Base-by-base conservation (phyloP, 64 coral and sea anemone species). In the Trachythela sp. region DNA sequence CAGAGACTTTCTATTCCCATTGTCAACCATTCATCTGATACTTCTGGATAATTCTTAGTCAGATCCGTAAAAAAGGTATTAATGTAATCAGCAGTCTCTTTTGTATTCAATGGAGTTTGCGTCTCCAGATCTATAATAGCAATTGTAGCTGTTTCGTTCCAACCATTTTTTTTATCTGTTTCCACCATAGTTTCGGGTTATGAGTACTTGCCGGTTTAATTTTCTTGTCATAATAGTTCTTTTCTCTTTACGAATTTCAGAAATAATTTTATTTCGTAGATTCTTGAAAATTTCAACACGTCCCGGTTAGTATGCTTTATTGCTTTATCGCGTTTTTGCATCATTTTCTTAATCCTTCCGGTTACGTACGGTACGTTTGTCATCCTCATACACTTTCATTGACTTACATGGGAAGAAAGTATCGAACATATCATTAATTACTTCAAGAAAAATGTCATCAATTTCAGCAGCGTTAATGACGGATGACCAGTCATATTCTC, bases 31-130 rank as follows among this genome's bases (percentile, higher is more conserved):
- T 77, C 3, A 77, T 77, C 71, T 32, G 31, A 77, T 3, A 77
- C 71, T 6, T 77, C 71, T 4, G 24, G 71, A 18, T 77, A 77
- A 3, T 4, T 77, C 17, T 77, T 77, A 35, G 71, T 77, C 71
- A 77, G 17, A n/a, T 77, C 71, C 71, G 71, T 77, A 27, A 77
- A 77, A 77, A 70, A 77, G 4, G 71, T 77, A 77, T 77, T 77
- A 18, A 77, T 77, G 17, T 77, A 77, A 4, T 77, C 7, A 77
- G n/a, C 71, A 3, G 71, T 77, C 17, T 33, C 31, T 77, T 77
- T 77, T 31, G 59, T n/a, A 68, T 31, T 31, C n/a, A n/a, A n/a
- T n/a, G n/a, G n/a, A n/a, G 24, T 32, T 26, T 8, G 9, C 6
- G 20, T 70, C 30, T 70, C 64, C 24, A 22, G 64, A n/a, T 70